phyloP scores from a whole-genome alignment of 2,888 invertebrate genomes.

The Apamea sordens region DNA sequence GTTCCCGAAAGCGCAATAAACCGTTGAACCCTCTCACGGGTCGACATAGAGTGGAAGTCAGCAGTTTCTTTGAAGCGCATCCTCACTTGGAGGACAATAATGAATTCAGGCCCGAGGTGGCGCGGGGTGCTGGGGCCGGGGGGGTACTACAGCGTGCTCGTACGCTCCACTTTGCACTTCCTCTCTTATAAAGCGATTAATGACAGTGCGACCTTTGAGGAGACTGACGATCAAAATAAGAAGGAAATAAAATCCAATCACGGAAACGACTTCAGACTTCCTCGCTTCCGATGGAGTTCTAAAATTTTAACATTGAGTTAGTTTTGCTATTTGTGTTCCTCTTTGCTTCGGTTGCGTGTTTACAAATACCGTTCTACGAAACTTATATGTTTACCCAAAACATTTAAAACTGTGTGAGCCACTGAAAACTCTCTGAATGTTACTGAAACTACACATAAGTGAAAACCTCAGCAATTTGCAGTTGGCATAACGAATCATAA shows the following conservation, averaged over 20 bases:
- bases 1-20: conserved; percentile 84
- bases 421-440: conserved; percentile 16
- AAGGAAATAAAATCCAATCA: conserved; percentile 82
- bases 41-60: conserved; percentile 80
- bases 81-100: conserved; percentile 85
- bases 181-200: conserved; percentile 87
- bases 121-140: conserved; percentile 63
- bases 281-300: conserved; percentile 48
- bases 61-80: conserved; percentile 88
- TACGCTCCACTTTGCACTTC: conserved; percentile 87
- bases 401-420: conserved; percentile 26
- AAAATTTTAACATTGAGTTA: conserved; percentile 51
- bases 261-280: conserved; percentile 70
- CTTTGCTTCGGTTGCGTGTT: conserved; percentile 11
- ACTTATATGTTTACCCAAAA: conserved; percentile 21
- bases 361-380: conserved; percentile 26
- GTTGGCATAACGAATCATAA: conserved; percentile 43
- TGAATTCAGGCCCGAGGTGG: conserved; percentile 84
- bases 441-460: conserved; percentile 32
- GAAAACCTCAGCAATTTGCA: conserved; percentile 42
- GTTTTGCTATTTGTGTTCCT: conserved; percentile 43
- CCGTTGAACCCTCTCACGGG: conserved; percentile 77
- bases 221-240: conserved; percentile 80
- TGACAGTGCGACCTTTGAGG: conserved; percentile 83
- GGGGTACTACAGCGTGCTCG: conserved; percentile 80